Base-by-base conservation (phyloP, 2,113 vertebrate species). In the Malaclemys terrapin region DNA sequence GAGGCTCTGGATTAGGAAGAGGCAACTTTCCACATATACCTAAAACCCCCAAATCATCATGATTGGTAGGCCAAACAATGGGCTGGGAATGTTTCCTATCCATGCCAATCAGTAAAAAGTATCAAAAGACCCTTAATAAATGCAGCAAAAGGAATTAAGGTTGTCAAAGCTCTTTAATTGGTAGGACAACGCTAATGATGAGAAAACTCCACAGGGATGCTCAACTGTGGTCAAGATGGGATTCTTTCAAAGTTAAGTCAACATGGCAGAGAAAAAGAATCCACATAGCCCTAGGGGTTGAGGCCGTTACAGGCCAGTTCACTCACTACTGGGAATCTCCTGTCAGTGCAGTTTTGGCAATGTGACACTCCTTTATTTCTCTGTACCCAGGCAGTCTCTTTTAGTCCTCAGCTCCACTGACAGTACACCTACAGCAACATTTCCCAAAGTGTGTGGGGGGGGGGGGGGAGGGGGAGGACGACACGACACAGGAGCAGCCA, bases 141-240 rank as follows among this genome's bases (percentile, higher is more conserved):
- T 92, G 57, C 89, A 96, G 78, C 1, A 0, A 90, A 65, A 83
- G 80, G 76, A 92, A 54, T 88, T 31, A 87, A 45, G 31, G 52
- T 53, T 75, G 80, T 45, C 45, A 89, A 56, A 47, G 57, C 72
- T 59, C 86, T 94, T 97, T 91, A 96, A 91, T 85, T 97, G 93
- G 90, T 96, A 96, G 94, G 93, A 95, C 89, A 89, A 80, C 91
- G 84, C 90, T 93, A 95, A 95, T 96, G 95, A 91, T 96, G 85
- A 76, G 54, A 69, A 78, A 85, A 4, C 97, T 95, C 96, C 82
- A 11, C 92, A 53, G 91, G 93, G 95, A 91, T 95, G 87, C 94
- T 97, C 91, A 96, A 85, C 97, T 96, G 93, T 14, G 24, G 87
- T 95, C 96, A 97, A 91, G 86, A 96, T 96, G 95, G 79, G 72